Conservation (phyloP, 1,140 invertebrate species). For the Papilio aristodemus region DNA sequence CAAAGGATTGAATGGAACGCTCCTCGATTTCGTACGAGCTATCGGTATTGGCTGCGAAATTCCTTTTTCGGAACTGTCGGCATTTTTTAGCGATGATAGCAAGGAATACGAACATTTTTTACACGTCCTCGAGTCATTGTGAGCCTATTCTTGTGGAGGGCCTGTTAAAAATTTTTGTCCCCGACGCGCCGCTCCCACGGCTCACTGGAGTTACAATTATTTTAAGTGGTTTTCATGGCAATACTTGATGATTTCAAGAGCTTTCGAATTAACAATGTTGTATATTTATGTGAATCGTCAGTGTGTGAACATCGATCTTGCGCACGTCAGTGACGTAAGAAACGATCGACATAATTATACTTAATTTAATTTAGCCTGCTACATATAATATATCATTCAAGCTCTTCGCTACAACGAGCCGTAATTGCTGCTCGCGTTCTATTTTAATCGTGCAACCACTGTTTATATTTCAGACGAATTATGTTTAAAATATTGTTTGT, state of each 20-base stretch:
- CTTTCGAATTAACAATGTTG: constrained; percentile 21
- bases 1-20: constrained; percentile 76
- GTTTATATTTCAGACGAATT: constrained; percentile 53
- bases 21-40: constrained; percentile 68
- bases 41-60: constrained; percentile 71
- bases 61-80: constrained; percentile 59
- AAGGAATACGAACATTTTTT: constrained; percentile 50
- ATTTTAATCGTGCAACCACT: constrained; percentile 50
- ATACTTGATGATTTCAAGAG: constrained; percentile 11
- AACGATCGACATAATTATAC: constrained; percentile 15
- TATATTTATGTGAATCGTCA: constrained; percentile 7
- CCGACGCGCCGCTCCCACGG: constrained; percentile 25
- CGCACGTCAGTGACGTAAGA: constrained; percentile 12
- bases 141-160: constrained; percentile 32
- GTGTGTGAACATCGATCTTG: constrained; percentile 18
- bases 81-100: constrained; percentile 60
- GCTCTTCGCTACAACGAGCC: constrained; percentile 34
- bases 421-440: constrained; percentile 49
- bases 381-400: constrained; percentile 43
- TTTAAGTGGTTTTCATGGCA: constrained; percentile 32
- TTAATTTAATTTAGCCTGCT: constrained; percentile 45
- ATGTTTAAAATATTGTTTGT: constrained; percentile 61
- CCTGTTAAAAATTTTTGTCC: constrained; percentile 3
- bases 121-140: constrained; percentile 25
- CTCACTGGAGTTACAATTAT: constrained; percentile 28